These are phyloP conservation scores for Lasiurus cinereus DNA, from an alignment of 2,113 vertebrate species.

Conservation along the genomic window DNA sequence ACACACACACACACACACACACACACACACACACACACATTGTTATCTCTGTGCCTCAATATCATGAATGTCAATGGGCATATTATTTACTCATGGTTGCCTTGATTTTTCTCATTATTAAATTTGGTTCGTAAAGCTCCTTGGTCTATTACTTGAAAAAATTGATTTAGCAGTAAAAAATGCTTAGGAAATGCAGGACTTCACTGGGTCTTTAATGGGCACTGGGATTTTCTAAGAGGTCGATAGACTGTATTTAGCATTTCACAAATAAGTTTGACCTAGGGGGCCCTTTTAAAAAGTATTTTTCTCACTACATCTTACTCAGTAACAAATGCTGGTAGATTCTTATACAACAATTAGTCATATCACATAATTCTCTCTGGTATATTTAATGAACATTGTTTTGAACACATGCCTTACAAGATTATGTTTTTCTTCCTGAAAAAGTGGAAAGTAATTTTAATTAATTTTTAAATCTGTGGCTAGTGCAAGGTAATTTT, in stretches of 20 bases:
- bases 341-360: background rate
- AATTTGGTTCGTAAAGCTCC: slow-evolving; percentile 15
- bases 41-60: background rate
- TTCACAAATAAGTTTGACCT: slow-evolving; percentile 32
- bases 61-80: background rate
- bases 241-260: background rate
- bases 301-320: background rate
- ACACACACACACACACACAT: too few relatives aligned
- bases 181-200: background rate
- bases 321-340: background rate
- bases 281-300: background rate
- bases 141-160: slow-evolving; percentile 65
- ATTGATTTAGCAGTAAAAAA: slow-evolving; percentile 14
- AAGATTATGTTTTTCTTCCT: slow-evolving; percentile 9
- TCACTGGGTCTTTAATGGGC: background rate
- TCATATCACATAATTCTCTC: background rate
- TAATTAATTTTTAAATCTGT: slow-evolving; percentile 54
- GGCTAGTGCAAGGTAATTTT: slow-evolving; percentile 15
- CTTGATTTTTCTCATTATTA: slow-evolving; percentile 62
- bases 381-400: background rate
- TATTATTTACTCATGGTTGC: slow-evolving; percentile 17
- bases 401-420: slow-evolving; percentile 5
- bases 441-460: slow-evolving; percentile 15
- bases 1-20: background rate
- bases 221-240: slow-evolving; percentile 20